A percentile compares a stretch with the other conserved stretches of the same genome.
These are phyloP conservation scores for Busseola fusca DNA, from an alignment of 2,888 invertebrate species.

Conservation along the genomic window DNA sequence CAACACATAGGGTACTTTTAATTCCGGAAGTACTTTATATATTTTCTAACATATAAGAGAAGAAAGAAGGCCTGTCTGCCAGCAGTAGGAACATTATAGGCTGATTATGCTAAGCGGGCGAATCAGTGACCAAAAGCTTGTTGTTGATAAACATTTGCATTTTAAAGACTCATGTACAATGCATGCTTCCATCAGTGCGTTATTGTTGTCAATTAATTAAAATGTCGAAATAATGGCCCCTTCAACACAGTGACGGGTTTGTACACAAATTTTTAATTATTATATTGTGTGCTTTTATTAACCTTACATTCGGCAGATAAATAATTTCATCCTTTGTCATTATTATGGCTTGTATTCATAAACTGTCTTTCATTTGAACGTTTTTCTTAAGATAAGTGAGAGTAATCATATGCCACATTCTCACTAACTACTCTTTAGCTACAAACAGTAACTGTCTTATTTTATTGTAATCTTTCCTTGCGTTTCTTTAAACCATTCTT, in stretches of 20 bases:
- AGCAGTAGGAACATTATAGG: neutral
- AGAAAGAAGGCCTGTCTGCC: neutral
- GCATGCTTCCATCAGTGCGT: conserved; percentile 39
- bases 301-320: conserved; percentile 10
- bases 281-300: conserved; percentile 62
- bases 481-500: conserved; percentile 19
- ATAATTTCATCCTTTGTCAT: neutral
- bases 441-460: neutral
- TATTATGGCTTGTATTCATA: conserved; percentile 20
- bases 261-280: conserved; percentile 73
- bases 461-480: neutral
- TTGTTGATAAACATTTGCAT: conserved; percentile 3
- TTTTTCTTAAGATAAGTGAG: neutral
- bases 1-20: neutral
- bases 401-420: neutral
- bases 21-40: neutral
- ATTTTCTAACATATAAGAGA: neutral
- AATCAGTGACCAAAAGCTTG: neutral
- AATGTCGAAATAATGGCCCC: conserved; percentile 58
- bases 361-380: neutral
- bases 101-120: neutral
- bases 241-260: conserved; percentile 59
- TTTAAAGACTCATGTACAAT: conserved; percentile 48
- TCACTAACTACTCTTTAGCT: neutral
- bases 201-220: conserved; percentile 63